These are phyloP conservation scores for Ceratina japonica DNA, from an alignment of 1,140 invertebrate species.

Conservation along the genomic window DNA sequence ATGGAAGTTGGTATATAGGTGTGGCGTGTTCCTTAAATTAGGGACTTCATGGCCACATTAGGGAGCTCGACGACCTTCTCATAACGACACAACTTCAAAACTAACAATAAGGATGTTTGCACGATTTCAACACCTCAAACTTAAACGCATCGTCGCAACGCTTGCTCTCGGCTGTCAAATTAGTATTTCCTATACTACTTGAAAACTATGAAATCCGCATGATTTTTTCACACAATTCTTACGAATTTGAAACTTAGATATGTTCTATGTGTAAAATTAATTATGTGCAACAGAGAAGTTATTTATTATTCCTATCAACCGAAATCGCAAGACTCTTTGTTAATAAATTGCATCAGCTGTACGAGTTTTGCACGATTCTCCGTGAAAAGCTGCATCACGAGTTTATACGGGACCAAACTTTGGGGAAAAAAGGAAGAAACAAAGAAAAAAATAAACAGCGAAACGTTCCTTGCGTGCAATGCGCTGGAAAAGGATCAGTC, in stretches of 20 bases:
- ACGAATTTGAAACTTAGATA: too few species aligned
- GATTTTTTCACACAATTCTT: not conserved
- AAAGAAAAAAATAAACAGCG: conserved; percentile 13
- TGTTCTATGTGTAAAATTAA: too few species aligned
- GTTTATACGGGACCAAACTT: not conserved
- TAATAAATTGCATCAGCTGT: not conserved
- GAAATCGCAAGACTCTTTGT: not conserved
- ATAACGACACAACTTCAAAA: conserved; percentile 54
- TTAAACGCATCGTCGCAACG: too few species aligned
- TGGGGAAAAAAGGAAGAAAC: not conserved
- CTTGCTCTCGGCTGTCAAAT: not conserved
- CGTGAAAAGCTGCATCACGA: not conserved
- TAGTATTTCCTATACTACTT: not conserved
- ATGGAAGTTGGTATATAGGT: too few species aligned
- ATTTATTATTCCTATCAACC: too few species aligned
- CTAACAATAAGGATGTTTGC: conserved; percentile 51
- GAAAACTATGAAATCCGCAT: not conserved
- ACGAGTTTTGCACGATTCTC: not conserved
- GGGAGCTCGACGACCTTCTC: conserved; percentile 71
- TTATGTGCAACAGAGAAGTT: too few species aligned
- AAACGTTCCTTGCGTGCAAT: conserved; percentile 47
- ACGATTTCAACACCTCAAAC: conserved; percentile 60
- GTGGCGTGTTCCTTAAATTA: conserved; percentile 66
- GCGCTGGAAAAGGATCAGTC: conserved; percentile 61
- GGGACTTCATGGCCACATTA: conserved; percentile 63